A percentile compares a stretch with the other conserved stretches of the same genome.
Evolutionary conservation across 1,140 invertebrate species (phyloP).

Genomic region (Diachasmimorpha longicaudata): DNA sequence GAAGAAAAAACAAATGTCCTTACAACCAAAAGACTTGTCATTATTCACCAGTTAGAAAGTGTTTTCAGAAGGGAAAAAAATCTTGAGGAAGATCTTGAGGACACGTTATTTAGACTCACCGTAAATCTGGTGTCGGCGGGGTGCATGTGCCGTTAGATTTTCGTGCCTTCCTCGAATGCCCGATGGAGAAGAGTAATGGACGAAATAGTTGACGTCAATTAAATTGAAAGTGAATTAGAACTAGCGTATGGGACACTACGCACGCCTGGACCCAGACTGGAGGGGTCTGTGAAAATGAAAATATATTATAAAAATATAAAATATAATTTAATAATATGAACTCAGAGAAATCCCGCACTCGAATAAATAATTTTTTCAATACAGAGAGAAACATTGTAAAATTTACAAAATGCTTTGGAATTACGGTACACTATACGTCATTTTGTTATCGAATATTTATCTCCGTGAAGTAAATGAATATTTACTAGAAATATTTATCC

Average conservation of each 20-base stretch:
- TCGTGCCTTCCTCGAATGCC: slow-evolving; percentile 32
- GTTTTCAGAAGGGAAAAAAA: slow-evolving; percentile 8
- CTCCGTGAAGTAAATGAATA: not conserved
- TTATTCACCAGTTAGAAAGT: slow-evolving; percentile 7
- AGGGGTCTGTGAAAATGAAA: too few species aligned
- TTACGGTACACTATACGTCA: too few species aligned
- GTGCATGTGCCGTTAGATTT: slow-evolving; percentile 42
- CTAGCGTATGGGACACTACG: too few species aligned
- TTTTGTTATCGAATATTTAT: too few species aligned
- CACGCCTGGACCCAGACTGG: too few species aligned
- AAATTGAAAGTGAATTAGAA: not conserved
- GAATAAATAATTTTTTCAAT: too few species aligned
- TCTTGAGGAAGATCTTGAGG: slow-evolving; percentile 22
- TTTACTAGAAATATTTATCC: too few species aligned
- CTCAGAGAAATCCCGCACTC: too few species aligned
- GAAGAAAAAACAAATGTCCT: not conserved
- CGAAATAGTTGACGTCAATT: slow-evolving; percentile 8
- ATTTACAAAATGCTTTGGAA: too few species aligned
- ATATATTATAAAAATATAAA: too few species aligned
- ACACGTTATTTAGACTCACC: slow-evolving; percentile 14
- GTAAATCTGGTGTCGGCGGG: slow-evolving; percentile 42
- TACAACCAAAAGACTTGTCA: not conserved
- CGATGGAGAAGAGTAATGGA: not conserved
- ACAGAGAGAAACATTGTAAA: too few species aligned
- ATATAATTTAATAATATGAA: too few species aligned